phyloP scores from a whole-genome alignment of 2,888 invertebrate genomes.

The Ichneumoninae sp. region DNA sequence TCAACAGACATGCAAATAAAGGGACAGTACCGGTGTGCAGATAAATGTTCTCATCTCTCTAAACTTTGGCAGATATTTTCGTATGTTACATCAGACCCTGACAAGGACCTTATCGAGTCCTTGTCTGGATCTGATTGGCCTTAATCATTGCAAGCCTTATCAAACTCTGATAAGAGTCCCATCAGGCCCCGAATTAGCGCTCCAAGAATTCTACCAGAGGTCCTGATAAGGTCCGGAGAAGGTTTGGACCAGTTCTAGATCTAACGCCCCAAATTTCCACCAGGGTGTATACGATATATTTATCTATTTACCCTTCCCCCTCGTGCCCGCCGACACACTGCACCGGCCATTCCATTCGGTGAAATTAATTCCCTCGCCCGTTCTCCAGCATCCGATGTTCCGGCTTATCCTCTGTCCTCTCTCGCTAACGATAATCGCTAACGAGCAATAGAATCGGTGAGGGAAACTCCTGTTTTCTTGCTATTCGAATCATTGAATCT shows the following conservation, averaged over 20 bases:
- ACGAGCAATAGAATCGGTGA: conserved; percentile 54
- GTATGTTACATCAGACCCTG: no score
- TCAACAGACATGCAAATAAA: not conserved
- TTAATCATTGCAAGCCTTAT: no score
- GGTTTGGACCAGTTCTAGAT: not conserved
- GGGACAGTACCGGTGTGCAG: not conserved
- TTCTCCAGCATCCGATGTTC: conserved; percentile 35
- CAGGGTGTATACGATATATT: conserved; percentile 3
- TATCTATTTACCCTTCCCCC: conserved; percentile 13
- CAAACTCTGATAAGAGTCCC: no score
- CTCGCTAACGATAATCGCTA: conserved; percentile 60
- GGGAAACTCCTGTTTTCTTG: conserved; percentile 54
- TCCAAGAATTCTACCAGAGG: not conserved
- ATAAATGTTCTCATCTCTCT: not conserved
- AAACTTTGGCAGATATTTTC: not conserved
- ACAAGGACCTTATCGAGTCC: no score
- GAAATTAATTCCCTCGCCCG: conserved; percentile 52
- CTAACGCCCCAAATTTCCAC: not conserved
- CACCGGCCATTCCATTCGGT: conserved; percentile 29
- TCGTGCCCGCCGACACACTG: not conserved
- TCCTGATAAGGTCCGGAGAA: not conserved
- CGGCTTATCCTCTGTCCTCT: conserved; percentile 46
- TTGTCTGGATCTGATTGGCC: no score
- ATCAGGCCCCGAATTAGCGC: not conserved
- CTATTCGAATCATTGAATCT: conserved; percentile 50